These are phyloP conservation scores for Myotis planiceps DNA, from an alignment of 2,797 vertebrate species.

Conservation along the genomic window DNA sequence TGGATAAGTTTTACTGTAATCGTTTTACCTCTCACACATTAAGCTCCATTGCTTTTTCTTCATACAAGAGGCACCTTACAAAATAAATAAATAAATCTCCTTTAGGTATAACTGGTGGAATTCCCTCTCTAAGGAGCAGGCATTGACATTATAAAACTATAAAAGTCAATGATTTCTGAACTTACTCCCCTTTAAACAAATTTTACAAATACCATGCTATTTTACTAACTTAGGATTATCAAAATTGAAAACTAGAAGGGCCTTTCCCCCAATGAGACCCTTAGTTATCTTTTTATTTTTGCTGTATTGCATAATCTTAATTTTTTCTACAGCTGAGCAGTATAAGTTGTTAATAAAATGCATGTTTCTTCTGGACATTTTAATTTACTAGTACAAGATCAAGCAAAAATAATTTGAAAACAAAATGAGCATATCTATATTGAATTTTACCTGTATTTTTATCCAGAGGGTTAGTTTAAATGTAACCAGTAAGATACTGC, in stretches of 20 bases:
- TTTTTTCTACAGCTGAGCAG: constrained; percentile 60
- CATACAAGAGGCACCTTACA: constrained; percentile 82
- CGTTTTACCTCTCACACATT: constrained; percentile 83
- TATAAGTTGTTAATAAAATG: constrained; percentile 69
- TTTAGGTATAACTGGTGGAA: constrained; percentile 83
- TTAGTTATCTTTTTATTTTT: constrained; percentile 62
- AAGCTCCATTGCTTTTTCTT: constrained; percentile 83
- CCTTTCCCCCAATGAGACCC: constrained; percentile 55
- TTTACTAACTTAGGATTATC: constrained; percentile 66
- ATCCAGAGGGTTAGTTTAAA: constrained; percentile 72
- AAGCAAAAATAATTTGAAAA: constrained; percentile 71
- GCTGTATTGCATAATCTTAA: constrained; percentile 60
- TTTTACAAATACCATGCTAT: constrained; percentile 76
- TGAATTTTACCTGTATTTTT: constrained; percentile 67
- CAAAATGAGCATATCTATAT: constrained; percentile 64
- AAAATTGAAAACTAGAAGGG: constrained; percentile 63
- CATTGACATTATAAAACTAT: constrained; percentile 80
- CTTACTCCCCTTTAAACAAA: constrained; percentile 77
- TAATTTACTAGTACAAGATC: constrained; percentile 66
- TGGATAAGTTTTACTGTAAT: constrained; percentile 84
- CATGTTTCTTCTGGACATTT: constrained; percentile 68
- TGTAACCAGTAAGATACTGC: constrained; percentile 58
- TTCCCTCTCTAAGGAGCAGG: constrained; percentile 83
- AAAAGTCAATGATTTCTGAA: constrained; percentile 80
- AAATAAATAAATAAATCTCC: constrained; percentile 82